Evolutionary conservation across 2,797 vertebrate genomes (phyloP).

Genomic region (Cottoperca gobio): DNA sequence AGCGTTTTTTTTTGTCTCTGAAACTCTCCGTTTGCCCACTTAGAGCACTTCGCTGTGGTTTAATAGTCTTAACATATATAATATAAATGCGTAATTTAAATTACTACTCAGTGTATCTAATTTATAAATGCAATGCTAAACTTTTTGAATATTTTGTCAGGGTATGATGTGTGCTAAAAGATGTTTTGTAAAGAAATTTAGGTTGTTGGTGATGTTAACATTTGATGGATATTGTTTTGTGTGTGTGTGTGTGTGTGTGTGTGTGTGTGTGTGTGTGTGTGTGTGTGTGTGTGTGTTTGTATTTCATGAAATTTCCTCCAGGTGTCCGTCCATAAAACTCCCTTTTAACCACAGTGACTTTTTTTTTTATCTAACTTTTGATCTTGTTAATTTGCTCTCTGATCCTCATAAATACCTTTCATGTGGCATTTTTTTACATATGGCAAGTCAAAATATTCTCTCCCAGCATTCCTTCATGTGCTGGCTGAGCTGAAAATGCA

Average conservation of each 20-base stretch:
- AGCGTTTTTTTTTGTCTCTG: slow-evolving; percentile 46
- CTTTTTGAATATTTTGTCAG: slow-evolving; percentile 81
- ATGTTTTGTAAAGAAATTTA: slow-evolving; percentile 78
- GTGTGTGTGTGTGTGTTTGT: slow-evolving; percentile 42
- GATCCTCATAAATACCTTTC: slow-evolving; percentile 33
- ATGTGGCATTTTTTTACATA: slow-evolving; percentile 31
- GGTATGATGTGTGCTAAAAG: slow-evolving; percentile 68
- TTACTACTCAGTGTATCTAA: slow-evolving; percentile 82
- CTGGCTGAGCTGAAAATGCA: slow-evolving; percentile 70
- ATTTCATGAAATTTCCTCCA: slow-evolving; percentile 44
- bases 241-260: slow-evolving; percentile 40
- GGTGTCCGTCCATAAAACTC: slow-evolving; percentile 57
- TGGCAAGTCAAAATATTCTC: slow-evolving; percentile 46
- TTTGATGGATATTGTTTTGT: slow-evolving; percentile 68
- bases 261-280: slow-evolving; percentile 42
- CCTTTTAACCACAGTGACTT: slow-evolving; percentile 44
- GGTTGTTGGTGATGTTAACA: slow-evolving; percentile 65
- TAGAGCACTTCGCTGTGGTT: slow-evolving; percentile 73
- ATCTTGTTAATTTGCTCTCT: slow-evolving; percentile 43
- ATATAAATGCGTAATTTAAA: slow-evolving; percentile 85
- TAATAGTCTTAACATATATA: slow-evolving; percentile 78
- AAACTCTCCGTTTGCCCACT: slow-evolving; percentile 56
- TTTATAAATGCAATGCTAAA: slow-evolving; percentile 85
- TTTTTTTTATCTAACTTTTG: slow-evolving; percentile 22
- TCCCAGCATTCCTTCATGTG: slow-evolving; percentile 53